These are phyloP conservation scores for Melangyna quadrimaculata DNA, from an alignment of 2,888 invertebrate genomes.

Conservation along the genomic window DNA sequence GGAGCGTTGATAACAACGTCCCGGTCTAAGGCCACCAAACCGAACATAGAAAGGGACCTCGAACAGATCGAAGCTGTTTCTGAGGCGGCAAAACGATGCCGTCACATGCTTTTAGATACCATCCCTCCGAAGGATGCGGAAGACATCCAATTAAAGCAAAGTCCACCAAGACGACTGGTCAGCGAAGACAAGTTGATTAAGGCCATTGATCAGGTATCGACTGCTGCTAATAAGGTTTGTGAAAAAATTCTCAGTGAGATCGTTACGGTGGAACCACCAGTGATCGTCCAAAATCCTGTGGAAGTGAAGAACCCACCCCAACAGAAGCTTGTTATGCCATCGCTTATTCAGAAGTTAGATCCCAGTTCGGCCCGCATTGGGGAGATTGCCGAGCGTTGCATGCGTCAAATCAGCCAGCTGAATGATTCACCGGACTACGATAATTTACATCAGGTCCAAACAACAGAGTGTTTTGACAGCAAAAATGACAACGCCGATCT, in stretches of 20 bases:
- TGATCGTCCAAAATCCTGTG: conserved; percentile 76
- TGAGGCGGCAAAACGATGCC: conserved; percentile 82
- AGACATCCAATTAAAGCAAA: conserved; percentile 33
- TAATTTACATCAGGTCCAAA: conserved; percentile 75
- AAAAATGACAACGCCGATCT: conserved; percentile 74
- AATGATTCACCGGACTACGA: conserved; percentile 81
- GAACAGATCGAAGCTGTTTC: conserved; percentile 81
- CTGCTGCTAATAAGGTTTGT: conserved; percentile 79
- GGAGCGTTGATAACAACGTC: conserved; percentile 78
- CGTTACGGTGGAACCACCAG: conserved; percentile 78
- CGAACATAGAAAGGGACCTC: conserved; percentile 77
- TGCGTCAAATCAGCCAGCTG: conserved; percentile 79
- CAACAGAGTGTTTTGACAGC: conserved; percentile 67
- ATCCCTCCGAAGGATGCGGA: conserved; percentile 73
- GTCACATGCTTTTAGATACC: conserved; percentile 81
- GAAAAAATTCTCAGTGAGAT: conserved; percentile 79
- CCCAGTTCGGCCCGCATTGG: conserved; percentile 82
- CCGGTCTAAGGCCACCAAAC: conserved; percentile 74
- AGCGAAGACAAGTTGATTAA: conserved; percentile 78
- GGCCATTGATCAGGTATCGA: conserved; percentile 80
- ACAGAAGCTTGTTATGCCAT: conserved; percentile 75
- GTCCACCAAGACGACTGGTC: conserved; percentile 75
- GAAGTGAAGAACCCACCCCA: conserved; percentile 74
- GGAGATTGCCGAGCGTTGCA: conserved; percentile 82
- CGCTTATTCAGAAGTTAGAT: conserved; percentile 81